These are phyloP conservation scores for Platyscapa corneri DNA, from an alignment of 1,140 invertebrate genomes.

Conservation along the genomic window DNA sequence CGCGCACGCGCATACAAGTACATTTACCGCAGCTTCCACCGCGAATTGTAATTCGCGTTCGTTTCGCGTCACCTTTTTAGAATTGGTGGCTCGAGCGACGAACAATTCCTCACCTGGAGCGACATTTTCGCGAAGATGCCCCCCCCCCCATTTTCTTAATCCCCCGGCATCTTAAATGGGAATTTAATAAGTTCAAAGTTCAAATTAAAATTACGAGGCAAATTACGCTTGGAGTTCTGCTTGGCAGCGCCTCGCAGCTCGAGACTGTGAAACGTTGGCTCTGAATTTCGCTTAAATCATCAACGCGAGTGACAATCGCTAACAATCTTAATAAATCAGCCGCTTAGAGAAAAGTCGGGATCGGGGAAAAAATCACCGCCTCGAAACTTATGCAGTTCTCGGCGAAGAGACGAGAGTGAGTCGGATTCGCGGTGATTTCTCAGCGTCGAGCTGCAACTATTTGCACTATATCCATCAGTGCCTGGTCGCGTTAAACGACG, in stretches of 20 bases:
- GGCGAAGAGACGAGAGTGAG: too few relatives aligned
- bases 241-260: background rate
- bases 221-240: slow-evolving; percentile 18
- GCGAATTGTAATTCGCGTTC: too few relatives aligned
- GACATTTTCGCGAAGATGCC: too few relatives aligned
- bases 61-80: background rate
- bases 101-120: too few relatives aligned
- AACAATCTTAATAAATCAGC: too few relatives aligned
- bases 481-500: background rate
- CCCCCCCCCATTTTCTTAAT: background rate
- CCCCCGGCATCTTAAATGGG: slow-evolving; percentile 14
- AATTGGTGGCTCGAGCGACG: background rate
- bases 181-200: slow-evolving; percentile 40
- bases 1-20: too few relatives aligned
- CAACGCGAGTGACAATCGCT: too few relatives aligned
- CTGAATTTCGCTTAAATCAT: background rate
- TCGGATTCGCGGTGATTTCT: background rate
- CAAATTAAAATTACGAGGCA: slow-evolving; percentile 14
- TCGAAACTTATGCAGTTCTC: too few relatives aligned
- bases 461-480: background rate
- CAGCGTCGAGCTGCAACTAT: too few relatives aligned
- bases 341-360: too few relatives aligned
- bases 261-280: background rate
- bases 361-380: too few relatives aligned
- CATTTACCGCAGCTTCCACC: too few relatives aligned